Conservation (phyloP, 1,140 invertebrate genomes). For the Hypothenemus hampei region DNA sequence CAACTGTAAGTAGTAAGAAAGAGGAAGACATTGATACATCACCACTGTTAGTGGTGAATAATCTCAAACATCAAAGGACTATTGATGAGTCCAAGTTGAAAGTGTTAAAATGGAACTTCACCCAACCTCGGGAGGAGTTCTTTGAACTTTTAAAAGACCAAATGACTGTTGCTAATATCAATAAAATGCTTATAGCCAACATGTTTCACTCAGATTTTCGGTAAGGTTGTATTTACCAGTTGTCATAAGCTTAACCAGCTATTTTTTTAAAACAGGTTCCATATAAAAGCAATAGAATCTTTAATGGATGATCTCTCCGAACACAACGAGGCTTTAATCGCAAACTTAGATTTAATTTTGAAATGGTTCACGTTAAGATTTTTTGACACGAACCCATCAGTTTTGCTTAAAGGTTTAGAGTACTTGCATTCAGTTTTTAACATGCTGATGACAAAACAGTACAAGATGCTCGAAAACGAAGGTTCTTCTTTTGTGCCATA, state of each 20-base stretch:
- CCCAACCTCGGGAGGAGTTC: constrained; percentile 87
- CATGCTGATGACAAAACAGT: constrained; percentile 71
- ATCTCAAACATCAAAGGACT: constrained; percentile 83
- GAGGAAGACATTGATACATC: constrained; percentile 82
- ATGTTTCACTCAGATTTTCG: constrained; percentile 94
- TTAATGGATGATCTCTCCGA: constrained; percentile 76
- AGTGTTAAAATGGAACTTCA: constrained; percentile 95
- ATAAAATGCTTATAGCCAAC: constrained; percentile 77
- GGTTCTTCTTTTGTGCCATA: constrained; percentile 93
- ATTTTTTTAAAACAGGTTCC: constrained; percentile 59
- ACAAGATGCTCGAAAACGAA: constrained; percentile 85
- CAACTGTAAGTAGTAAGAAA: constrained; percentile 62
- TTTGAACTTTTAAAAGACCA: constrained; percentile 86
- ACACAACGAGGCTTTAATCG: constrained; percentile 73
- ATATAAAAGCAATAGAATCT: constrained; percentile 91
- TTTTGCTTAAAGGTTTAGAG: constrained; percentile 89
- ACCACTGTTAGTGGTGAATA: constrained; percentile 77
- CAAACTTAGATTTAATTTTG: constrained; percentile 90
- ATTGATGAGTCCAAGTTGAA: constrained; percentile 91
- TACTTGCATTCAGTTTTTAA: constrained; percentile 82
- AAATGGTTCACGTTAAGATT: constrained; percentile 96
- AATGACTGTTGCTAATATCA: constrained; percentile 83
- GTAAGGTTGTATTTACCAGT: constrained; percentile 36
- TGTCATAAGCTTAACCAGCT: not conserved
- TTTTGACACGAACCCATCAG: constrained; percentile 95